Evolutionary conservation across 2,797 vertebrate species (phyloP).

Genomic region (Sebastes itinus): DNA sequence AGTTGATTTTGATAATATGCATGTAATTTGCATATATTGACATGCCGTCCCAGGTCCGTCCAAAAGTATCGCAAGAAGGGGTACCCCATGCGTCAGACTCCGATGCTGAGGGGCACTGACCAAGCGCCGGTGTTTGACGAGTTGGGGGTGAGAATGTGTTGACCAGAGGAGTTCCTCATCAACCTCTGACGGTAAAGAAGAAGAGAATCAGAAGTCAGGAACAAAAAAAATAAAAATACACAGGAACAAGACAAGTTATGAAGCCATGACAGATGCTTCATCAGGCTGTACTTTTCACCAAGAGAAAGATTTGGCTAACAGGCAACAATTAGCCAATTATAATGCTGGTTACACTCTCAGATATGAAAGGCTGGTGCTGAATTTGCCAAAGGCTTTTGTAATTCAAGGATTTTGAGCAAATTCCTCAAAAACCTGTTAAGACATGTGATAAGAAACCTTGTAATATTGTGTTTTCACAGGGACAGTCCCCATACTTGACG

Average conservation of each 20-base stretch:
- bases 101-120: too few species aligned
- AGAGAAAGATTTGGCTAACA: neutral
- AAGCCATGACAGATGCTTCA: neutral
- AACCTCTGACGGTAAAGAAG: neutral
- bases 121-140: too few species aligned
- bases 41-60: too few species aligned
- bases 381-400: constrained; percentile 2
- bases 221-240: neutral
- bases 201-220: neutral
- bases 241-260: neutral
- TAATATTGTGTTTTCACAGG: neutral
- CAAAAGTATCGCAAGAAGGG: too few species aligned
- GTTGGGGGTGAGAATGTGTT: too few species aligned
- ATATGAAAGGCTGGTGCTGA: neutral
- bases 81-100: too few species aligned
- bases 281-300: neutral
- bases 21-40: too few species aligned
- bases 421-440: neutral
- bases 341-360: neutral
- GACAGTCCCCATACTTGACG: neutral
- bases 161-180: neutral
- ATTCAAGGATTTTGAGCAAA: constrained; percentile 4
- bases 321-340: neutral
- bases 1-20: too few species aligned
- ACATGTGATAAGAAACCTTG: constrained; percentile 3